phyloP scores from a whole-genome alignment of 2,888 invertebrate species.

The Apeira syringaria region DNA sequence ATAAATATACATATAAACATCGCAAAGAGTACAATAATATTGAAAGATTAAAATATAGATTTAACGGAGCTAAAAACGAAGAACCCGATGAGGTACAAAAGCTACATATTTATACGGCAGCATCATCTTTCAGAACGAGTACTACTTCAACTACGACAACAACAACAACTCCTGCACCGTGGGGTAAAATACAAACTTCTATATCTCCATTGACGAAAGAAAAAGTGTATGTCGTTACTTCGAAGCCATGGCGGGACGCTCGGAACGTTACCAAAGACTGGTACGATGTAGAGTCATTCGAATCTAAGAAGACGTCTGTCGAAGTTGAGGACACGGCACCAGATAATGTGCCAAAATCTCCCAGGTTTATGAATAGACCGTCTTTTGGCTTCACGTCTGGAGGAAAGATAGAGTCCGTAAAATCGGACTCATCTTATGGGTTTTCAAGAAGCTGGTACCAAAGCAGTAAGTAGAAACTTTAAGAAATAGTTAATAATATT shows the following conservation, averaged over 20 bases:
- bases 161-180: slow-evolving; percentile 77
- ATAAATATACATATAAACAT: slow-evolving; percentile 42
- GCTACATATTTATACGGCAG: slow-evolving; percentile 68
- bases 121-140: slow-evolving; percentile 64
- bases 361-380: slow-evolving; percentile 83
- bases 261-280: slow-evolving; percentile 52
- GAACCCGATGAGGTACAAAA: slow-evolving; percentile 53
- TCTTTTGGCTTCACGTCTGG: slow-evolving; percentile 74
- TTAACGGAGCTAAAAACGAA: slow-evolving; percentile 51
- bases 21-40: slow-evolving; percentile 64
- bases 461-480: slow-evolving; percentile 65
- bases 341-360: slow-evolving; percentile 65
- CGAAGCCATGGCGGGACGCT: slow-evolving; percentile 83
- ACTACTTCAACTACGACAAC: slow-evolving; percentile 44
- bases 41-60: slow-evolving; percentile 54
- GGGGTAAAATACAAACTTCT: slow-evolving; percentile 88
- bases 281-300: slow-evolving; percentile 55
- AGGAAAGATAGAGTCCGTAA: slow-evolving; percentile 53
- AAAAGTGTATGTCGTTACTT: slow-evolving; percentile 92
- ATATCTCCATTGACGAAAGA: slow-evolving; percentile 91
- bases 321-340: slow-evolving; percentile 49
- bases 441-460: slow-evolving; percentile 74
- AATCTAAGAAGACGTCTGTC: slow-evolving; percentile 56
- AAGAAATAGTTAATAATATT: background rate
- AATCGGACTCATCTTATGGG: slow-evolving; percentile 63